Evolutionary conservation across 2,797 vertebrate genomes (phyloP), one percentile per base, ranked within the genome.

Genomic region (Thaleichthys pacificus): DNA sequence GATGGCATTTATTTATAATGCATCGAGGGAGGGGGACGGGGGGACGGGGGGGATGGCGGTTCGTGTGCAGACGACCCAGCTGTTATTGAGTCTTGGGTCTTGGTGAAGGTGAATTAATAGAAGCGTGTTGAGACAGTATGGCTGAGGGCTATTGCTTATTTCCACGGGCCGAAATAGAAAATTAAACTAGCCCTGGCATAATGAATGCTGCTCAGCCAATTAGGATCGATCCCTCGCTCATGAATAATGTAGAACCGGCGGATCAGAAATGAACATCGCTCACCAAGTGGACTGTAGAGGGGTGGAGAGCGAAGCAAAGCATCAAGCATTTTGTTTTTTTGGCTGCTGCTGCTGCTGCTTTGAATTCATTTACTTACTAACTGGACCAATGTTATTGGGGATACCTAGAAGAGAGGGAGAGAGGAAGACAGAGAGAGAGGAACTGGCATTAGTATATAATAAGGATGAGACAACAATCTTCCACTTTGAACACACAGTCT

Each of bases 371-470:
- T 97, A 98, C 96, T 98, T 99, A 98, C 96, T 98, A 94, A 97
- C 96, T 87, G 97, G 97, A 94, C 95, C 96, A 93, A 96, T 94
- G 93, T 94, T 96, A 94, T 95, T 98, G 89, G 96, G 95, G 82
- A 96, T 93, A 94, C 97, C 97, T 99, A 93, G 26, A 92, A 90
- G 80, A 91, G 86, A 92, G 82, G 71, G 68, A 85, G 28, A 56
- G 32, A 35, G 21, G 5, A 54, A 5, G 51, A 54, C 5, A 54
- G 51, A 47, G 42, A 47, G 51, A 54, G 51, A 54, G 51, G 19
- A n/a, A 54, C 14, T 0, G 51, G 38, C 6, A 42, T 42, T 42
- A 42, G 38, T 42, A 11, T 42, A 42, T 42, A 9, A 42, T 42
- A 42, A 9, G 38, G 38, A 42, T 42, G 7, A 9, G 9, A 42